phyloP scores from a whole-genome alignment of 2,113 vertebrate genomes.

The Baryphthengus martii region DNA sequence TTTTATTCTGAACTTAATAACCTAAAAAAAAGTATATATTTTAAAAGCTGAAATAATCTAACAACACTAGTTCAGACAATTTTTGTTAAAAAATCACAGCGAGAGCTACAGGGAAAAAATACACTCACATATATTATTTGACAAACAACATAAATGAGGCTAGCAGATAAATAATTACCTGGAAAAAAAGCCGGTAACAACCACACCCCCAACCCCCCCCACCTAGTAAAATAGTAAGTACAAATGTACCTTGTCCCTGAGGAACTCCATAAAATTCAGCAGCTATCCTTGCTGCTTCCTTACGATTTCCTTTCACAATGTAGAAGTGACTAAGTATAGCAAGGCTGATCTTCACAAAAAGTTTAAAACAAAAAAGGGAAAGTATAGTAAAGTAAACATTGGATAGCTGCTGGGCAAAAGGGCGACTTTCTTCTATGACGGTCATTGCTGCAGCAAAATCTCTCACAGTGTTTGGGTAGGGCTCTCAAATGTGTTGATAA shows the following conservation, averaged over 20 bases:
- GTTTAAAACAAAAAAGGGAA: conserved; percentile 96
- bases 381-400: conserved; percentile 97
- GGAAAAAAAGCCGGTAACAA: not conserved
- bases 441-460: conserved; percentile 76
- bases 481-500: conserved; percentile 73
- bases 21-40: not conserved
- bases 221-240: not conserved
- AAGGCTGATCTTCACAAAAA: conserved; percentile 95
- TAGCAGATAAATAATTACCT: not conserved
- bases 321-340: conserved; percentile 96
- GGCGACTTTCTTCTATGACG: conserved; percentile 83
- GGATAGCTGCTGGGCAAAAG: conserved; percentile 87
- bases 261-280: conserved; percentile 92
- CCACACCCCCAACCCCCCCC: not conserved
- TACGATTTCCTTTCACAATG: conserved; percentile 93
- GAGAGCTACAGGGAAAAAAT: not conserved
- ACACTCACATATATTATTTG: not conserved
- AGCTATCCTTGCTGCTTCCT: conserved; percentile 94
- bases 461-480: conserved; percentile 72
- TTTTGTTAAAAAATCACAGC: not conserved
- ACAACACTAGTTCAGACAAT: not conserved
- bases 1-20: not conserved
- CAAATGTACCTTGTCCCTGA: conserved; percentile 86
- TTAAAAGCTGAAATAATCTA: not conserved
- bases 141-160: not conserved